Base-by-base conservation (phyloP, 2,797 vertebrate genomes). In the Nasua narica region DNA sequence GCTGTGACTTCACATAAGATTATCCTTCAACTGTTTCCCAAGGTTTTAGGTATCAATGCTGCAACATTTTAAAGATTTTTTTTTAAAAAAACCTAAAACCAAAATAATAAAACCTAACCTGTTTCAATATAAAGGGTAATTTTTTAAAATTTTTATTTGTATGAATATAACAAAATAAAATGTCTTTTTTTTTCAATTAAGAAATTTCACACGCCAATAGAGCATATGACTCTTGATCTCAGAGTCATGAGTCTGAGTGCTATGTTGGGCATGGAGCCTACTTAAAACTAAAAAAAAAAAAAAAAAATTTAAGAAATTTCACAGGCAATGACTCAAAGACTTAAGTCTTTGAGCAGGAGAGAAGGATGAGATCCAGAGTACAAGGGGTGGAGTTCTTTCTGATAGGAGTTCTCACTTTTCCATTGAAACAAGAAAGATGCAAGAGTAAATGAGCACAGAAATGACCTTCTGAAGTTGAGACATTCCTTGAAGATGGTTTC, bases 121-220 rank as follows among this genome's bases (percentile, higher is more conserved):
- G 35, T 83, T 83, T 86, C n/a, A 87, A 83, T 23, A 79, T 25
- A 83, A 85, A 89, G 82, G 15, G 62, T 48, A 56, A 56, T 40
- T 18, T 18, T 86, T 14, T 60, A 37, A 88, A 85, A 11, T 7
- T 50, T 72, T 92, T 85, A n/a, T 62, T 50, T 93, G 19, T 54
- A 83, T 72, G 48, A 84, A 60, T 46, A 8, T n/a, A 86, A 94
- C 84, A 84, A 91, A 86, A 74, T 58, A 94, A 91, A 92, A 90
- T 16, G 27, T 29, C 11, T 18, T 85, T 56, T 70, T 50, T 37
- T 86, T 60, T 16, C 70, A 86, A 91, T 77, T 70, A 11, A 82
- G 85, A 82, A 82, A 67, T 74, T 67, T 82, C 58, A 77, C 67
- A 83, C 37, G 29, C 79, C 13, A 10, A 40, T 48, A 32, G 27